Conservation (phyloP, 2,797 vertebrate genomes). For the Neosilurus hyrtlii region DNA sequence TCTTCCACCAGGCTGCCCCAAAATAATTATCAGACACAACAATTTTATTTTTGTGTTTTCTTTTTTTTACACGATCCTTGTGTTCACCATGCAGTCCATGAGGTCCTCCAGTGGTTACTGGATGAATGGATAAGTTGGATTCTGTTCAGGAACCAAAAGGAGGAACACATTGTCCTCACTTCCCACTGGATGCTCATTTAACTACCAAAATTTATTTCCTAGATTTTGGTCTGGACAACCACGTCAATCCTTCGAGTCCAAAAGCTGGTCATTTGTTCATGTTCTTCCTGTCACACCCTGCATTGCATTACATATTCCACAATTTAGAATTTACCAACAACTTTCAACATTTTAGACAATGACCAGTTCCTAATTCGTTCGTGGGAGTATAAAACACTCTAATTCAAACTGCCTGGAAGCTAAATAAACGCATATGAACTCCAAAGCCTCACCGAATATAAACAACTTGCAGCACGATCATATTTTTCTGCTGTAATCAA, state of each 20-base stretch:
- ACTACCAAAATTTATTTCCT: background rate
- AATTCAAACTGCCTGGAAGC: background rate
- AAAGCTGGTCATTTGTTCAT: background rate
- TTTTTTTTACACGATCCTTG: background rate
- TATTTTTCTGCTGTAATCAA: conserved; percentile 12
- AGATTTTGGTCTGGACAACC: background rate
- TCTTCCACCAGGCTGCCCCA: no score
- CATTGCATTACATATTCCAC: background rate
- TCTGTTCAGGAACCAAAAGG: background rate
- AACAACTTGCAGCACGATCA: conserved; percentile 1
- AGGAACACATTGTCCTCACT: conserved; percentile 10
- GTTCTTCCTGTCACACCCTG: conserved; percentile 9
- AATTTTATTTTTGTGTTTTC: background rate
- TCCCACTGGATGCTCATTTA: background rate
- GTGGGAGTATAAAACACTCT: background rate
- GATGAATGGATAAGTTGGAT: background rate
- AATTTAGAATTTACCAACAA: background rate
- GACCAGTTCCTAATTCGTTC: background rate
- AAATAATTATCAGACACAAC: background rate
- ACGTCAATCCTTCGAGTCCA: background rate
- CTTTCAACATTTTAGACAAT: background rate
- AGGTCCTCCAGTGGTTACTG: background rate
- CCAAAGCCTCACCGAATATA: background rate
- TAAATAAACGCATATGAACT: background rate
- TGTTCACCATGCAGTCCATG: background rate